Base-by-base conservation (phyloP, 2,888 invertebrate species). In the Sphaerophoria rueppellii region DNA sequence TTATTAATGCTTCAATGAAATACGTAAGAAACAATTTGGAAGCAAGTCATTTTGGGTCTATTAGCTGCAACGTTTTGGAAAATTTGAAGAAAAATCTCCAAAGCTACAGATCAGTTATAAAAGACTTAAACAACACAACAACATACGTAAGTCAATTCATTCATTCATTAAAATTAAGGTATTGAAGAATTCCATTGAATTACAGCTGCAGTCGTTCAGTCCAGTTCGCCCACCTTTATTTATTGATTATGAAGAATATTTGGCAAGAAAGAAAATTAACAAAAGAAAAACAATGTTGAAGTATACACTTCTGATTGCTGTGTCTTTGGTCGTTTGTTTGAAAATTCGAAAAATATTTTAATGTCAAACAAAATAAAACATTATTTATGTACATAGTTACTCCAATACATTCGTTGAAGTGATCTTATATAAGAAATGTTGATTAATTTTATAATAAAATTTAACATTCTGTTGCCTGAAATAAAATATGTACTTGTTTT, bases 181-280 rank as follows among this genome's bases (percentile, higher is more conserved):
- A 16, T 4, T 37, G 16, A 54, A 9, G 6, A 32, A 48, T 40
- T 67, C 7, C n/a, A 12, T 16, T 37, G n/a, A n/a, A 34, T 71
- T 71, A 4, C 73, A 91, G 91, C 88, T 91, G 54, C 88, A 89
- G 9, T 88, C 90, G 0, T 91, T 91, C 73, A 91, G 90, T 79
- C 91, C 91, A 12, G 61, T 87, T 2, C 89, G 87, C 35, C 89
- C 89, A 86, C 91, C 91, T 0, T 82, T 91, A 2, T 89, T 89
- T 46, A 91, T 91, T 70, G 90, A 91, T 79, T 91, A 89, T 69
- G 88, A 90, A 52, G 90, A 90, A n/a, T 88, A 88, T 72, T 48
- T 89, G 7, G 88, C 88, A 0, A 90, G 90, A 75, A 89, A 89
- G 6, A 90, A 89, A 77, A 89, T 88, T 11, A 88, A 83, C 40